Conservation (phyloP, 2,797 vertebrate species). For the Schizothorax lantsangensis region DNA sequence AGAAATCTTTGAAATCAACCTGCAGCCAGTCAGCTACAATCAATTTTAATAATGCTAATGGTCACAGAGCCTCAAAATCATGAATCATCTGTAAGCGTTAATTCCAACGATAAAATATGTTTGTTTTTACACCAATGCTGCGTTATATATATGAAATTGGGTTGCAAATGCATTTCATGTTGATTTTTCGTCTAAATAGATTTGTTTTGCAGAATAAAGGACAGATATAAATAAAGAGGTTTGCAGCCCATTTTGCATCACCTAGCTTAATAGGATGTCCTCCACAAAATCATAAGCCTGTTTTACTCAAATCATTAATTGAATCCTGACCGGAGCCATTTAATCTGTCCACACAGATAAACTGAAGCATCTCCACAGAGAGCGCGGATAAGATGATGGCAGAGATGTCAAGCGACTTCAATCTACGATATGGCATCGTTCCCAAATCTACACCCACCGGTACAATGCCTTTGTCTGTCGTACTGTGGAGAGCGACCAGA, state of each 20-base stretch:
- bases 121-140: neutral
- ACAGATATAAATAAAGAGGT: neutral
- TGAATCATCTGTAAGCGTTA: neutral
- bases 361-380: slow-evolving; percentile 58
- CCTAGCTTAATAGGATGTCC: slow-evolving; percentile 59
- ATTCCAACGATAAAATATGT: neutral
- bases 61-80: neutral
- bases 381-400: slow-evolving; percentile 65
- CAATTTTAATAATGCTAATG: neutral
- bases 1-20: neutral
- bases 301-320: slow-evolving; percentile 75
- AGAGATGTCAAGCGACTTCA: slow-evolving; percentile 62
- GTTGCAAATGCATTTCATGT: neutral
- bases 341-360: slow-evolving; percentile 65
- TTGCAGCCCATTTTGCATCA: slow-evolving; percentile 16
- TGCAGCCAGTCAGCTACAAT: neutral
- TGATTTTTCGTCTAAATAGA: neutral
- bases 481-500: neutral
- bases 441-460: slow-evolving; percentile 13
- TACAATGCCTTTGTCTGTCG: slow-evolving; percentile 9
- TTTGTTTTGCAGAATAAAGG: neutral
- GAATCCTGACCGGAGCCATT: slow-evolving; percentile 69
- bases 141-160: neutral
- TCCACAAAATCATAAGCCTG: slow-evolving; percentile 75
- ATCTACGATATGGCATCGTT: slow-evolving; percentile 38